Percentiles rank a stretch among this genome's conserved stretches.
These are phyloP conservation scores for Peromyscus aztecus DNA, from an alignment of 2,797 vertebrate genomes.

Conservation along the genomic window DNA sequence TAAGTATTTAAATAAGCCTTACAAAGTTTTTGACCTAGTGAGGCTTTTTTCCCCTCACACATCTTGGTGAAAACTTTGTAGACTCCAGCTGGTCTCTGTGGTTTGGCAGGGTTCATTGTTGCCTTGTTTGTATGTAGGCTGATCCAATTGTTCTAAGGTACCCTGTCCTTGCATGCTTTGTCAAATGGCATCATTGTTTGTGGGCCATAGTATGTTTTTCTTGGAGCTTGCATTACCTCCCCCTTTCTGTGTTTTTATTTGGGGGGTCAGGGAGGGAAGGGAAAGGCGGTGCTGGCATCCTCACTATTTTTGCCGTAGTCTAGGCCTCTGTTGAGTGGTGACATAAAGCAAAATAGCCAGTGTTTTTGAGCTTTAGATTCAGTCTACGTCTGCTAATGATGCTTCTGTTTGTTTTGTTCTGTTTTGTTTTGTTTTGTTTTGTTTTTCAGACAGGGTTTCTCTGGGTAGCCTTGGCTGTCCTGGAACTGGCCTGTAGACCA, in stretches of 20 bases:
- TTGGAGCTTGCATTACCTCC: conserved; percentile 81
- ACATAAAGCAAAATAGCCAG: not conserved
- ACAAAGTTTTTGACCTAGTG: conserved; percentile 89
- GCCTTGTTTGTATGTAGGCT: conserved; percentile 85
- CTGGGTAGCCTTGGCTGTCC: not conserved
- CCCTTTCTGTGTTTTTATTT: not conserved
- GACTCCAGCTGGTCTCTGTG: conserved; percentile 83
- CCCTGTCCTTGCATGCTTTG: conserved; percentile 86
- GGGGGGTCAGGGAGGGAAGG: conserved; percentile 1
- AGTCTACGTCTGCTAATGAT: not conserved
- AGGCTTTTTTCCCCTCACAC: conserved; percentile 82
- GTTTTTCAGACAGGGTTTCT: not conserved
- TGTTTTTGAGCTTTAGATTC: not conserved
- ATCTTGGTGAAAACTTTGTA: conserved; percentile 88
- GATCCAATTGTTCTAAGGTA: conserved; percentile 67
- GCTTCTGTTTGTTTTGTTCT: not conserved
- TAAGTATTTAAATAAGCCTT: conserved; percentile 88
- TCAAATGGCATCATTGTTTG: conserved; percentile 81
- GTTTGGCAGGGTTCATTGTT: conserved; percentile 84
- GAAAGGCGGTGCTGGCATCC: not conserved
- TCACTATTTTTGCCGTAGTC: conserved; percentile 62
- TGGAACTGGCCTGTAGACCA: not conserved
- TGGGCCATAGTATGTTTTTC: conserved; percentile 83
- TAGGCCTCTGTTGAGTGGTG: conserved; percentile 70
- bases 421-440: not conserved